Evolutionary conservation across 2,888 invertebrate genomes (phyloP).

Genomic region (Oscheius sp.): DNA sequence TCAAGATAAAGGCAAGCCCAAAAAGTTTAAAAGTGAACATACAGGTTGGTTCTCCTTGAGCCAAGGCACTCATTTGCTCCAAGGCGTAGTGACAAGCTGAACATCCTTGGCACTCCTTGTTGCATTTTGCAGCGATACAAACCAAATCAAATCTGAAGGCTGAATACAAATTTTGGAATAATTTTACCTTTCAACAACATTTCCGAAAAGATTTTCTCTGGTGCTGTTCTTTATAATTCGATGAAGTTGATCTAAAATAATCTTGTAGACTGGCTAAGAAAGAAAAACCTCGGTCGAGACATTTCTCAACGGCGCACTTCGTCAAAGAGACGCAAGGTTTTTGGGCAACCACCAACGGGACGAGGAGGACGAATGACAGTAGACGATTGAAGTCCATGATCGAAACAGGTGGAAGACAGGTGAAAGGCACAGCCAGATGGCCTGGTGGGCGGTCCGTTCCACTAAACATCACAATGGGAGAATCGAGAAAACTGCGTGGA

Average conservation of each 20-base stretch:
- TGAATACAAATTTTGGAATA: not conserved
- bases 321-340: slow-evolving; percentile 45
- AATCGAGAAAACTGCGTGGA: slow-evolving; percentile 14
- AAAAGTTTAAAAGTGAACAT: too few species aligned
- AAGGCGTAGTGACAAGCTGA: slow-evolving; percentile 59
- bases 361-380: not conserved
- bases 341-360: not conserved
- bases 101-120: slow-evolving; percentile 54
- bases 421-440: not conserved
- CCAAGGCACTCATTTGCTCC: slow-evolving; percentile 58
- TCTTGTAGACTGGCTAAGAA: not conserved
- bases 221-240: slow-evolving; percentile 43
- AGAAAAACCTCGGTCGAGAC: slow-evolving; percentile 49
- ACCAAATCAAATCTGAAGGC: slow-evolving; percentile 56
- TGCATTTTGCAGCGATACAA: slow-evolving; percentile 60
- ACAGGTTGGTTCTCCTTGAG: slow-evolving; percentile 60
- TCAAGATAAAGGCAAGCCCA: too few species aligned
- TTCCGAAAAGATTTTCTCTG: slow-evolving; percentile 48
- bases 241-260: slow-evolving; percentile 39
- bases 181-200: slow-evolving; percentile 52
- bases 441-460: slow-evolving; percentile 34
- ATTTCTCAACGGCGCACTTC: slow-evolving; percentile 57
- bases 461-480: slow-evolving; percentile 15
- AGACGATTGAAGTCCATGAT: slow-evolving; percentile 6
- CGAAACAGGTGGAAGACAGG: not conserved